These are phyloP conservation scores for Chamaetylas fuelleborni DNA, from an alignment of 2,113 vertebrate genomes.

Conservation along the genomic window DNA sequence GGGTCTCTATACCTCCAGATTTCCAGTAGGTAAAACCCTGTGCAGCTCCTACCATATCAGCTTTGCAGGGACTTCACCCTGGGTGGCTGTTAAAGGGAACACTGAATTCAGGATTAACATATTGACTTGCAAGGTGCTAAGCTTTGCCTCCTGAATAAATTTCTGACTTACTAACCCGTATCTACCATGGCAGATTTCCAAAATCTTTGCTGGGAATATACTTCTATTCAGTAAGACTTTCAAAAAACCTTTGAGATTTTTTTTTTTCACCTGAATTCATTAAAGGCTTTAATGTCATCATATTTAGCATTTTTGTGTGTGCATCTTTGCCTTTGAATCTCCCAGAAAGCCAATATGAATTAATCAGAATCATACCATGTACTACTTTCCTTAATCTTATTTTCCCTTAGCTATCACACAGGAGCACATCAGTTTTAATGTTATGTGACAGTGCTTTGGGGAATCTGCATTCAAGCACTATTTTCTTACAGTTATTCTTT, in stretches of 20 bases:
- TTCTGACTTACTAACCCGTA: background rate
- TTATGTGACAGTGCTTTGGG: background rate
- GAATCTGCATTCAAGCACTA: background rate
- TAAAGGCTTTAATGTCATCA: slow-evolving; percentile 21
- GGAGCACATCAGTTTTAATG: slow-evolving; percentile 17
- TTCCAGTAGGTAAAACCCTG: background rate
- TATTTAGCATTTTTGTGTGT: slow-evolving; percentile 12
- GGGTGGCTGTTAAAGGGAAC: background rate
- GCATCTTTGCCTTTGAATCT: background rate
- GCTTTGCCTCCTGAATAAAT: background rate
- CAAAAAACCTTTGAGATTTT: background rate
- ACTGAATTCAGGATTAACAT: background rate
- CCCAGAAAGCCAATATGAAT: slow-evolving; percentile 39
- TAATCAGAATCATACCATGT: background rate
- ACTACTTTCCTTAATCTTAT: background rate
- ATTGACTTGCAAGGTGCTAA: background rate
- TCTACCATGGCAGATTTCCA: background rate
- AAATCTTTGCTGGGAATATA: background rate
- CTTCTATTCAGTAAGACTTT: background rate
- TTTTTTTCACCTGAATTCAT: background rate
- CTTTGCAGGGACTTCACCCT: background rate
- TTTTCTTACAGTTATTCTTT: slow-evolving; percentile 22
- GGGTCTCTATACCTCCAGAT: background rate
- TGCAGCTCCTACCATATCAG: background rate
- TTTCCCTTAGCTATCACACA: background rate